These are phyloP conservation scores for Siphlonurus alternatus DNA, from an alignment of 2,888 invertebrate species.

Conservation along the genomic window DNA sequence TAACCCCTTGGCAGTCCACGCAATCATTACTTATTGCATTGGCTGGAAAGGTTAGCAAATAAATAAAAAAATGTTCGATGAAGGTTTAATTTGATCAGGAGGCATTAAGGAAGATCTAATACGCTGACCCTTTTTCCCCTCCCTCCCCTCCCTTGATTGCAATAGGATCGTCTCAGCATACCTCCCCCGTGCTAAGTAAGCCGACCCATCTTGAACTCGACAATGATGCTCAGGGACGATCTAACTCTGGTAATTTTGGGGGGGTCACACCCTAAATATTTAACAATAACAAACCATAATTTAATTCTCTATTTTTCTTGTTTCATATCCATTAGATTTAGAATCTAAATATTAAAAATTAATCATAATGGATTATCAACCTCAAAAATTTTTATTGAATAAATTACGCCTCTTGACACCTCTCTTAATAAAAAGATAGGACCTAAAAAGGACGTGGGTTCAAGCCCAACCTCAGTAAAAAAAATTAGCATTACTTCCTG, in stretches of 20 bases:
- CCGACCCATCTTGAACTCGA: constrained; percentile 54
- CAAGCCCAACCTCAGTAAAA: too few species aligned
- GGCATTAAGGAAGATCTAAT: not conserved
- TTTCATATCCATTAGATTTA: too few species aligned
- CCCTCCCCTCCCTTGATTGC: not conserved
- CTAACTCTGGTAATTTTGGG: constrained; percentile 59
- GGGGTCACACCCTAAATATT: not conserved
- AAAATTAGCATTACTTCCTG: too few species aligned
- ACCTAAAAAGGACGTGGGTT: too few species aligned
- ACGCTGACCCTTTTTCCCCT: not conserved
- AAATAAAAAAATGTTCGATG: not conserved
- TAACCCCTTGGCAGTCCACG: not conserved
- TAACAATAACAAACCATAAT: too few species aligned
- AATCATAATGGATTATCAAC: too few species aligned
- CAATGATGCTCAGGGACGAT: constrained; percentile 43
- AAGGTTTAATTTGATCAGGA: not conserved
- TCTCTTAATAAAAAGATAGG: too few species aligned
- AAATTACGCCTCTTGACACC: too few species aligned
- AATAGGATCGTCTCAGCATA: constrained; percentile 31
- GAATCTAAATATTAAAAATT: too few species aligned
- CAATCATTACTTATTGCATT: not conserved
- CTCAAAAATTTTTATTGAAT: too few species aligned
- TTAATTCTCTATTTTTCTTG: too few species aligned
- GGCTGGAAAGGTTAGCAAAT: not conserved
- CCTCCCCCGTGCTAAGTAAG: constrained; percentile 50